Percentiles rank a stretch among this genome's conserved stretches.
phyloP scores from a whole-genome alignment of 2,888 invertebrate genomes.

The Leptinotarsa haldemani region DNA sequence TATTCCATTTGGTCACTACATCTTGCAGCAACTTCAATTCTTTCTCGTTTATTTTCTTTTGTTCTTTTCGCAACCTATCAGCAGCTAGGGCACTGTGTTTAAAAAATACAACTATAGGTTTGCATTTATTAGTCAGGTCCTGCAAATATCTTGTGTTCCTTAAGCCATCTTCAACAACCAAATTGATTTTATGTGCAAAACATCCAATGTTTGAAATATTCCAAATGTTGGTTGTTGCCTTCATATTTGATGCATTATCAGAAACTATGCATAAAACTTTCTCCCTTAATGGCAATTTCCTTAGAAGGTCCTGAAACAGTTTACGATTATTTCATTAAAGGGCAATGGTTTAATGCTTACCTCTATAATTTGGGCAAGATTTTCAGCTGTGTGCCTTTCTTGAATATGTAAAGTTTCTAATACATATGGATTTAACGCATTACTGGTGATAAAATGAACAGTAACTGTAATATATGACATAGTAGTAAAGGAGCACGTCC shows the following conservation, averaged over 20 bases:
- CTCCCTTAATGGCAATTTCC: background rate
- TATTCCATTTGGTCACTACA: slow-evolving; percentile 21
- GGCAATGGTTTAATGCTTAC: background rate
- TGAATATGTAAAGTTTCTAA: background rate
- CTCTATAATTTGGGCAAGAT: background rate
- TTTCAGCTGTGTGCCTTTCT: background rate
- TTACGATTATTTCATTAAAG: background rate
- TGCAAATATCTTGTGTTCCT: slow-evolving; percentile 14
- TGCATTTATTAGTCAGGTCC: slow-evolving; percentile 8
- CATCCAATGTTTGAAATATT: slow-evolving; percentile 22
- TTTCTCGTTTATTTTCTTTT: slow-evolving; percentile 14
- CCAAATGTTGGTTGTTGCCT: slow-evolving; percentile 7
- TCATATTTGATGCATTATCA: background rate
- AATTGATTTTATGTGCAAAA: slow-evolving; percentile 26
- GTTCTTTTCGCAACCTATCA: slow-evolving; percentile 6
- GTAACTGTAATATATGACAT: background rate
- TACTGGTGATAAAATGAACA: background rate
- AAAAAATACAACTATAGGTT: slow-evolving; percentile 21
- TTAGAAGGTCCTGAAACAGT: background rate
- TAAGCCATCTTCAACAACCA: slow-evolving; percentile 22
- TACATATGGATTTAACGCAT: background rate
- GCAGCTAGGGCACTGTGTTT: background rate
- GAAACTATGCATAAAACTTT: too few relatives aligned
- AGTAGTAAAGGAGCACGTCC: background rate
- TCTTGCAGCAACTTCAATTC: slow-evolving; percentile 26